These are phyloP conservation scores for Oreochromis mossambicus DNA, from an alignment of 2,797 vertebrate genomes.

Conservation along the genomic window DNA sequence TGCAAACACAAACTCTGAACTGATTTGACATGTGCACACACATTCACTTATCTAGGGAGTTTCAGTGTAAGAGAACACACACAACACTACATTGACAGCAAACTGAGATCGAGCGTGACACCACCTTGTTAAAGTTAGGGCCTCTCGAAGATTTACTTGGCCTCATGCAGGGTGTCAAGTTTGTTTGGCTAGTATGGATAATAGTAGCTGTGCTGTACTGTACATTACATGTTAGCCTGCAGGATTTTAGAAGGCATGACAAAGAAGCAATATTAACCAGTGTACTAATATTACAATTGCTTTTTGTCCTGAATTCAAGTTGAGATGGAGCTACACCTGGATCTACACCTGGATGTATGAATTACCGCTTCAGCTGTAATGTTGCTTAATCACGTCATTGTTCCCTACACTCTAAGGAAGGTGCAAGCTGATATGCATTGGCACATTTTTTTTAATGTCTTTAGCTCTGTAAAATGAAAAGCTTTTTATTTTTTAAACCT, in stretches of 20 bases:
- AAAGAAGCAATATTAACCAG: not conserved
- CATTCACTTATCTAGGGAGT: conserved; percentile 2
- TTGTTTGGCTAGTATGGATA: not conserved
- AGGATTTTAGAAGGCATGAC: not conserved
- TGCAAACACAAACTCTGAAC: conserved; percentile 41
- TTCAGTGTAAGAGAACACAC: conserved; percentile 33
- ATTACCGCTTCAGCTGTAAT: not conserved
- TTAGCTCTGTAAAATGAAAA: not conserved
- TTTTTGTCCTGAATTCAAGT: not conserved
- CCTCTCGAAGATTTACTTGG: conserved; percentile 22
- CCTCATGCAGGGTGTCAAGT: not conserved
- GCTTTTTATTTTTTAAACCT: not conserved
- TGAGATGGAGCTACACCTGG: not conserved
- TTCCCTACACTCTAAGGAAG: not conserved
- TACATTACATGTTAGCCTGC: not conserved
- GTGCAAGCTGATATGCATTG: not conserved
- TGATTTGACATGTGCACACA: conserved; percentile 25
- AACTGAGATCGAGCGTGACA: conserved; percentile 53
- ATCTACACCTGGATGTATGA: not conserved
- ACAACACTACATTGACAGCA: conserved; percentile 42
- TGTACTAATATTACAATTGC: not conserved
- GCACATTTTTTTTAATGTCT: not conserved
- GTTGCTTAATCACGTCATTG: not conserved
- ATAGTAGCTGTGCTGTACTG: not conserved
- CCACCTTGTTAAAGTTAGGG: conserved; percentile 48